A percentile compares a stretch with the other conserved stretches of the same genome.
Conservation (phyloP, 2,113 vertebrate species). For the Chaenogobius annularis region DNA sequence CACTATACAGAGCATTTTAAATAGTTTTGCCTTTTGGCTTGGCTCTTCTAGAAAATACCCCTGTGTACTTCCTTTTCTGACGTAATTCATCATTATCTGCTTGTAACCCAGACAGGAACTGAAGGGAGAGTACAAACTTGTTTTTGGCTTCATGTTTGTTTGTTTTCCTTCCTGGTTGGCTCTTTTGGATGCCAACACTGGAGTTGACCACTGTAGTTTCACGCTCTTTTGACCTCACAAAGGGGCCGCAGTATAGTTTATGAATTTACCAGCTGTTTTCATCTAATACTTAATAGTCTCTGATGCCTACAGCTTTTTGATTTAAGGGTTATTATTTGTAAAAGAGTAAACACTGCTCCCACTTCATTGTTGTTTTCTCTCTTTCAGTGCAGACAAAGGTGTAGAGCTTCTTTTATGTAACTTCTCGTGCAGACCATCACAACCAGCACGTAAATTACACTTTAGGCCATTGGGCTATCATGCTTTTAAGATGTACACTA, state of each 20-base stretch:
- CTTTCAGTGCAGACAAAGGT: conserved; percentile 53
- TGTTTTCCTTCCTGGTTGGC: conserved; percentile 36
- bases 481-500: background rate
- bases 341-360: conserved; percentile 18
- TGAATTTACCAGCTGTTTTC: conserved; percentile 47
- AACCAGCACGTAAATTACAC: conserved; percentile 12
- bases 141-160: conserved; percentile 28
- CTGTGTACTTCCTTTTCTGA: background rate
- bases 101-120: conserved; percentile 10
- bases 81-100: conserved; percentile 3
- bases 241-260: conserved; percentile 36
- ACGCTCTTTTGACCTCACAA: conserved; percentile 27
- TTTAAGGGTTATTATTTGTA: conserved; percentile 30
- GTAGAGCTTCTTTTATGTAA: conserved; percentile 66
- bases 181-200: conserved; percentile 26
- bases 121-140: conserved; percentile 7
- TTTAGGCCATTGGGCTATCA: background rate
- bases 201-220: conserved; percentile 37
- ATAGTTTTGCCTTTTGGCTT: background rate
- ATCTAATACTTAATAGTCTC: too few species aligned
- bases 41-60: background rate
- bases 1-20: background rate
- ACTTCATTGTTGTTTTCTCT: conserved; percentile 54
- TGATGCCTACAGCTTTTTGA: too few species aligned
- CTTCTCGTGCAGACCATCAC: conserved; percentile 27